A percentile compares a stretch with the other conserved stretches of the same genome.
phyloP scores from a whole-genome alignment of 2,113 vertebrate genomes.

The Prionailurus bengalensis region DNA sequence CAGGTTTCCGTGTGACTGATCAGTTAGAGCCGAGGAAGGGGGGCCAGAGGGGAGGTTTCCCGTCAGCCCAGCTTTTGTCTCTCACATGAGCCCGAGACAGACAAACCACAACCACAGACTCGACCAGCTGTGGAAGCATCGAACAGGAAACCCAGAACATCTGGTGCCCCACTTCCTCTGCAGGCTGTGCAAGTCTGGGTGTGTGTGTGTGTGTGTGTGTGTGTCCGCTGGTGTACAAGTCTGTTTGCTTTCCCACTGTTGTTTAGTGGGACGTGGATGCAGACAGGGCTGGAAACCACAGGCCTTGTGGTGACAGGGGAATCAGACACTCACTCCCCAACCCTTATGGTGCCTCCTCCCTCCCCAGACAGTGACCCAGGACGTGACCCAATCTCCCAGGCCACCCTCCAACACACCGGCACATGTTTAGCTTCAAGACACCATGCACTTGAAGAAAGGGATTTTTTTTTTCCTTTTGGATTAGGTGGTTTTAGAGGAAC shows the following conservation, averaged over 20 bases:
- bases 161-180: constrained; percentile 84
- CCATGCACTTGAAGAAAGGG: background rate
- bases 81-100: constrained; percentile 83
- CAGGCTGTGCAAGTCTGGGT: constrained; percentile 36
- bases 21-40: constrained; percentile 50
- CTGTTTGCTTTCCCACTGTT: constrained; percentile 58
- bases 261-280: constrained; percentile 35
- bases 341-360: background rate
- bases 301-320: constrained; percentile 63
- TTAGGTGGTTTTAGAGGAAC: constrained; percentile 48
- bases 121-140: constrained; percentile 80
- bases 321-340: constrained; percentile 53
- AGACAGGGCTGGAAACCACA: constrained; percentile 81
- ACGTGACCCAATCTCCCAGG: background rate
- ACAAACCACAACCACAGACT: constrained; percentile 85
- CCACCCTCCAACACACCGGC: background rate
- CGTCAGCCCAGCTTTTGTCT: constrained; percentile 78
- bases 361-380: constrained; percentile 47
- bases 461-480: constrained; percentile 7
- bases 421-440: background rate
- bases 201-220: background rate
- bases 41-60: constrained; percentile 74
- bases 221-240: constrained; percentile 4
- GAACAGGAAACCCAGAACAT: constrained; percentile 84
- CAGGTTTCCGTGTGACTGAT: constrained; percentile 72